Conservation (phyloP, 2,888 invertebrate genomes). For the Sinopyrophorus schimmeli region DNA sequence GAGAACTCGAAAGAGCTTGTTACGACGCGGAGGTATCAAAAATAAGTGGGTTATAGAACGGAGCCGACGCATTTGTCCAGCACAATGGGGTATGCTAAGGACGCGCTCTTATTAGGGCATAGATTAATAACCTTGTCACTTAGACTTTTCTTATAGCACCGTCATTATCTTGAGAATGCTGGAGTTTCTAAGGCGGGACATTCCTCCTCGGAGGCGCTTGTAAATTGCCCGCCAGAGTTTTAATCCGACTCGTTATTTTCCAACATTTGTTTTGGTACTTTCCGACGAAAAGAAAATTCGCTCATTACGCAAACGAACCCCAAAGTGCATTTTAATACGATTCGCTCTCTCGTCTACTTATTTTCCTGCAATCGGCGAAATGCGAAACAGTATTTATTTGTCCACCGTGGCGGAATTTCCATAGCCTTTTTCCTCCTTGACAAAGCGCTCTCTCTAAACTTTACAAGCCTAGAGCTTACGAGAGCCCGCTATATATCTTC, state of each 20-base stretch:
- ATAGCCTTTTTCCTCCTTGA: slow-evolving; percentile 42
- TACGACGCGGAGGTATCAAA: slow-evolving; percentile 31
- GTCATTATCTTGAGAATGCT: slow-evolving; percentile 32
- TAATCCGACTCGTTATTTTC: slow-evolving; percentile 31
- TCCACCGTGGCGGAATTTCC: slow-evolving; percentile 44
- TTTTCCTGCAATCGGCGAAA: slow-evolving; percentile 13
- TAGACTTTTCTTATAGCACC: slow-evolving; percentile 34
- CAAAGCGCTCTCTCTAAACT: slow-evolving; percentile 45
- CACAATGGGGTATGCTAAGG: slow-evolving; percentile 33
- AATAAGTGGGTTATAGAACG: slow-evolving; percentile 30
- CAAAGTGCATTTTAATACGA: slow-evolving; percentile 23
- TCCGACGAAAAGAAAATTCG: slow-evolving; percentile 20
- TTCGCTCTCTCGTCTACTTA: slow-evolving; percentile 6
- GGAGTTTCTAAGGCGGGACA: slow-evolving; percentile 30
- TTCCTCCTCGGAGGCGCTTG: slow-evolving; percentile 28
- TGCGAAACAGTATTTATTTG: slow-evolving; percentile 25
- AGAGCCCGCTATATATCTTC: slow-evolving; percentile 49
- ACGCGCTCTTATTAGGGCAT: slow-evolving; percentile 35
- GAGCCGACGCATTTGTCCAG: slow-evolving; percentile 32
- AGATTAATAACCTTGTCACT: slow-evolving; percentile 34
- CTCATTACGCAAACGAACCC: slow-evolving; percentile 18
- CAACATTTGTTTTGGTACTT: slow-evolving; percentile 24
- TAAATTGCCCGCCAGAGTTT: slow-evolving; percentile 32
- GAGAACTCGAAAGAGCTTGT: slow-evolving; percentile 21
- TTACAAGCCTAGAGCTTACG: slow-evolving; percentile 47